Base-by-base conservation (phyloP, 2,113 vertebrate species). In the Ondatra zibethicus region DNA sequence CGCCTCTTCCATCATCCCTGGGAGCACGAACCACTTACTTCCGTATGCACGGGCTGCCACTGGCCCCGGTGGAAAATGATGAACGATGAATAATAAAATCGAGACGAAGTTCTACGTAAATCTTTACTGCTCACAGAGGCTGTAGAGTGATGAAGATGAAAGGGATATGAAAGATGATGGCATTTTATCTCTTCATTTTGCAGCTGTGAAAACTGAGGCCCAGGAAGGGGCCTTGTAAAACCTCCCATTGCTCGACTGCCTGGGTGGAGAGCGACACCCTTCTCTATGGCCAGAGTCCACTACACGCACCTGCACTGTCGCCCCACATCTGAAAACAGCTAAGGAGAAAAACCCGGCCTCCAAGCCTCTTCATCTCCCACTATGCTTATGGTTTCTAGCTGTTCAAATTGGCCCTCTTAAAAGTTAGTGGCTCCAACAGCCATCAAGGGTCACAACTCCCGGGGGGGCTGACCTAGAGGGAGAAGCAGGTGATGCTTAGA, bases 91-190 rank as follows among this genome's bases (percentile, higher is more conserved):
- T 94, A 89, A 93, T 97, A 96, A 94, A 95, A 92, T 47, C 90
- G 92, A 90, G 96, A 96, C 81, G 92, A 93, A 96, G 88, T 61
- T 94, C 88, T 68, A 45, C 66, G 80, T 94, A 90, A 96, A 85
- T 97, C 95, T 92, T 89, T 70, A 45, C 36, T 85, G 84, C 78
- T 86, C 65, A 36, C 82, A 65, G 72, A 91, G 92, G 88, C 2
- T 8, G 65, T 76, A 89, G 81, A 70, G 92, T 47, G 45, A 84
- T 66, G 78, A 76, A 92, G 76, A 89, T 76, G 95, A 77, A 88
- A 84, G 16, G 70, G 65, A 39, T 39, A 2, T 61, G 45, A 52
- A 91, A 91, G 78, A 68, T 39, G 23, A 0, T 81, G 73, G 45
- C 3, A 8, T 63, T 84, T 75, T 58, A 78, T 72, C 68, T 78